Evolutionary conservation across 2,888 invertebrate species (phyloP).

Genomic region (Malthinus flaveolus): DNA sequence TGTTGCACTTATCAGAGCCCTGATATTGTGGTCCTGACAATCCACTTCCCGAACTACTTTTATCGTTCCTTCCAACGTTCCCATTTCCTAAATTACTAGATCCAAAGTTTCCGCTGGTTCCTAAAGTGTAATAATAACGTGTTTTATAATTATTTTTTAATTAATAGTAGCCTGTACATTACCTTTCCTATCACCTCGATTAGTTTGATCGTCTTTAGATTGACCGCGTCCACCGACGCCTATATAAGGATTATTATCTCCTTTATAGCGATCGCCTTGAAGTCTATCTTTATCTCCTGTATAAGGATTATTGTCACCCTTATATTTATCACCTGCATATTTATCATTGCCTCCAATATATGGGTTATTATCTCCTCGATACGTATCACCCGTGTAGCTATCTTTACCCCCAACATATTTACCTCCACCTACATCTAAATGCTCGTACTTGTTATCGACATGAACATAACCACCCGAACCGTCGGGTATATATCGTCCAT

Average conservation of each 20-base stretch:
- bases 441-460: conserved; percentile 26
- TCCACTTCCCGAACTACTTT: neutral
- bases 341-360: neutral
- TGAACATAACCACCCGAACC: conserved; percentile 21
- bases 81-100: neutral
- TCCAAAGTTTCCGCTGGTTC: neutral
- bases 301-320: neutral
- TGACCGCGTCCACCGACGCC: neutral
- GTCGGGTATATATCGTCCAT: conserved; percentile 28
- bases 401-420: conserved; percentile 19
- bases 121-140: neutral
- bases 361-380: neutral
- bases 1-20: conserved; percentile 1
- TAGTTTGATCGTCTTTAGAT: too few relatives aligned
- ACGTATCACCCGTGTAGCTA: neutral
- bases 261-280: neutral
- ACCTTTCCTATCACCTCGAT: too few relatives aligned
- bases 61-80: neutral
- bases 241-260: neutral
- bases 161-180: neutral
- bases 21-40: neutral
- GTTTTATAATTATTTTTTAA: neutral
- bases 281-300: neutral
- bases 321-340: neutral
- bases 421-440: conserved; percentile 7